Base-by-base conservation (phyloP, 2,888 invertebrate genomes). In the Leptinotarsa tumamoca region DNA sequence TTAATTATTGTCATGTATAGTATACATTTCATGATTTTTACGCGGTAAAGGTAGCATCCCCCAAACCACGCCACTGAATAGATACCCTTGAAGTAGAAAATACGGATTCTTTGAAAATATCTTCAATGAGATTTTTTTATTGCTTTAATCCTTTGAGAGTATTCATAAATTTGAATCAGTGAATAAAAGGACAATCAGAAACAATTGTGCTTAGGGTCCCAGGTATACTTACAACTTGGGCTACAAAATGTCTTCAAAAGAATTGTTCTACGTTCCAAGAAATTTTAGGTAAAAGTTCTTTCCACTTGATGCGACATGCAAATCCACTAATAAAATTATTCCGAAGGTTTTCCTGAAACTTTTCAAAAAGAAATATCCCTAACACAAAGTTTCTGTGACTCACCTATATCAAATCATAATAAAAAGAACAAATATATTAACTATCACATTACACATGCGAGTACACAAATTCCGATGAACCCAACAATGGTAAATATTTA, bases 401-500 rank as follows among this genome's bases (percentile, higher is more conserved):
- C 52, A 52, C 17, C 1, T 15, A n/a, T 17, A 17, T 15, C 0
- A 52, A 52, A n/a, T 52, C 52, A 52, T 7, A 17, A 17, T n/a
- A 52, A 52, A 52, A 52, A n/a, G n/a, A 52, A 52, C 52, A 17
- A 52, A 52, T 4, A 17, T 15, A n/a, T 52, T 17, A 17, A n/a
- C 5, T 58, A 58, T 58, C 27, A 23, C 51, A n/a, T 10, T 43
- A n/a, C 63, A 63, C 61, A 61, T 13, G 21, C 4, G 56, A 61
- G 23, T 14, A 54, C 13, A 43, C 43, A 43, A 10, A 43, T 73
- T 54, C 51, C 56, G 69, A 49, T 54, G 58, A 58, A 58, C 15
- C 23, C 43, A 58, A 49, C 27, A 56, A 74, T 56, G 27, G 67
- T 67, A 74, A 67, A 71, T 74, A 71, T 74, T 74, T 74, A 58